Evolutionary conservation across 2,797 vertebrate species (phyloP), one percentile per base, ranked within the genome.

Genomic region (Coreius guichenoti): DNA sequence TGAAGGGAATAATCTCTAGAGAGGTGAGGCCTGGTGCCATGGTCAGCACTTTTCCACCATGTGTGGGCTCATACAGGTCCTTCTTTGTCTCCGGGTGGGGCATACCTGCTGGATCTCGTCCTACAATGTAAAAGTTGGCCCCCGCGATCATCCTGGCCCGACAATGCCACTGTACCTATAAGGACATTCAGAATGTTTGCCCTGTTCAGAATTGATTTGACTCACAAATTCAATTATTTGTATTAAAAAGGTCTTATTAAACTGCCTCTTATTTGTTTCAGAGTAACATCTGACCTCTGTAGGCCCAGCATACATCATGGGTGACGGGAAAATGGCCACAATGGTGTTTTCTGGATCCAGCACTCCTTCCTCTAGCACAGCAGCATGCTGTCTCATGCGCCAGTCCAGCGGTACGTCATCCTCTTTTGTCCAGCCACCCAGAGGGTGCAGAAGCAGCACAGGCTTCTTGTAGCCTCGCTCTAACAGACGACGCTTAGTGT

Each of bases 81-180:
- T 95, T 93, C 92, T 97, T 98, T 72, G 97, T 98, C 88, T 97
- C 96, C 0, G 98, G 98, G 88, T 99, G 98, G 14, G 97, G 97
- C 96, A 99, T 97, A n/a, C 98, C 98, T 0, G 98, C 98, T 0
- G 98, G 98, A 87, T 99, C 98, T 0, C 98, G 95, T 26, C 98
- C 98, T 31, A 99, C 98, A 0, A 99, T 99, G 94, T 99, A 99
- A 93, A 99, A 99, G 90, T 97, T 99, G 87, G 97, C 96, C 5
- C 98, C 98, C 0, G 98, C 97, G 0, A 99, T 91, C 98, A 99
- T 99, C 79, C 98, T 95, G 51, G 97, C 94, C 82, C 98, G 94
- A 88, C 98, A 99, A 91, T 99, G 98, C 98, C 98, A 99, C 91
- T 99, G 98, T 68, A 99, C 98, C 98, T 99, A 90, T 74, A 68